These are phyloP conservation scores for Clistopyga incitator DNA, from an alignment of 2,888 invertebrate genomes.

Conservation along the genomic window DNA sequence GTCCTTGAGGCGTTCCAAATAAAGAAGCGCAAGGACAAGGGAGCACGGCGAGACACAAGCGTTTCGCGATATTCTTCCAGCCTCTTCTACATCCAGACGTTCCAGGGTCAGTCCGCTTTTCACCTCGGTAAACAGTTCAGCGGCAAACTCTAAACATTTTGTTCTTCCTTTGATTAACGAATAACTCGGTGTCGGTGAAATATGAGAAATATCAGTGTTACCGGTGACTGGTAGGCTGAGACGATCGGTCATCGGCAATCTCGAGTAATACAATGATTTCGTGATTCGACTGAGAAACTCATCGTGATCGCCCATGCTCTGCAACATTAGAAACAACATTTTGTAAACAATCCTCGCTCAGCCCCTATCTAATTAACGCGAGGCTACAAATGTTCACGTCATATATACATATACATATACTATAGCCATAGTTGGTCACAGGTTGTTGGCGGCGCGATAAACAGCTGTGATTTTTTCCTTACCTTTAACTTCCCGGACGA, in stretches of 20 bases:
- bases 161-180: slow-evolving; percentile 69
- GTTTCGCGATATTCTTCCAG: slow-evolving; percentile 90
- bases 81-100: slow-evolving; percentile 91
- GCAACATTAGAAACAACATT: slow-evolving; percentile 74
- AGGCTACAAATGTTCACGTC: no score
- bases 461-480: slow-evolving; percentile 70
- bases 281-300: slow-evolving; percentile 93
- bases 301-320: slow-evolving; percentile 90
- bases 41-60: slow-evolving; percentile 97
- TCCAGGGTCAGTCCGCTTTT: slow-evolving; percentile 91
- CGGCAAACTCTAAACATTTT: slow-evolving; percentile 90
- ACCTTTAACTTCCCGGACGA: slow-evolving; percentile 86
- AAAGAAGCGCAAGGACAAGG: slow-evolving; percentile 95
- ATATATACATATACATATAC: no score
- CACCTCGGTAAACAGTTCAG: slow-evolving; percentile 92
- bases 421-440: slow-evolving; percentile 39
- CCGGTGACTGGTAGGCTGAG: slow-evolving; percentile 93
- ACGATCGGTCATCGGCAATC: slow-evolving; percentile 89
- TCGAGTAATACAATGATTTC: slow-evolving; percentile 95
- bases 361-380: slow-evolving; percentile 19
- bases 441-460: slow-evolving; percentile 37
- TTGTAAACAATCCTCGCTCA: background rate
- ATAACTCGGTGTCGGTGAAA: no score
- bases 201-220: slow-evolving; percentile 83
- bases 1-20: slow-evolving; percentile 94